These are phyloP conservation scores for Anoncus sp. DNA, from an alignment of 2,888 invertebrate species.

Conservation along the genomic window DNA sequence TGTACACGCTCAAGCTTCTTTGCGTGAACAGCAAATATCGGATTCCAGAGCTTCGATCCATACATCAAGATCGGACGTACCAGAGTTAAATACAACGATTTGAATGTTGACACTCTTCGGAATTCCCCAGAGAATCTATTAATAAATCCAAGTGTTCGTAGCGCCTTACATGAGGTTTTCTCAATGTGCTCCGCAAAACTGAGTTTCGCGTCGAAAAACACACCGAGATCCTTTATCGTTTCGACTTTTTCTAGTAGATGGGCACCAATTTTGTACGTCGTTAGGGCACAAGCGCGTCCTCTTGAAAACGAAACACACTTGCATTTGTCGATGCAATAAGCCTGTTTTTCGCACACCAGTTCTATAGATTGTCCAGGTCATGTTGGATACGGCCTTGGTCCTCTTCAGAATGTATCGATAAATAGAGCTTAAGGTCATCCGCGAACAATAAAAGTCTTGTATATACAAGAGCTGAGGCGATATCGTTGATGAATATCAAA, in stretches of 20 bases:
- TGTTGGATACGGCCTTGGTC: neutral
- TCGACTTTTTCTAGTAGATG: neutral
- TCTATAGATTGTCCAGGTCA: conserved; percentile 6
- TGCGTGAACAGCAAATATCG: neutral
- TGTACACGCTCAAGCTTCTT: conserved; percentile 3
- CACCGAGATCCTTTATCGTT: neutral
- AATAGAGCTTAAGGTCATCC: conserved; percentile 2
- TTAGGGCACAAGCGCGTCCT: neutral
- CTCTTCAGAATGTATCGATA: neutral
- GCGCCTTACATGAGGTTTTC: neutral
- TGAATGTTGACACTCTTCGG: neutral
- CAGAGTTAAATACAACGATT: neutral
- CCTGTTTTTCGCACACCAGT: neutral
- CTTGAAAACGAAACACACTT: neutral
- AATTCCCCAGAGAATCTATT: conserved; percentile 15
- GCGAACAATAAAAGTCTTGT: conserved; percentile 1
- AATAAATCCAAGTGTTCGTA: conserved; percentile 4
- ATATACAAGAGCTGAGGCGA: neutral
- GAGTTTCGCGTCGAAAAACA: neutral
- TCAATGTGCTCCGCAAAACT: conserved; percentile 5
- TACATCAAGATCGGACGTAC: conserved; percentile 6
- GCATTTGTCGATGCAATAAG: neutral
- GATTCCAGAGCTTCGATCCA: conserved; percentile 8
- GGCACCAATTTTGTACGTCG: neutral
- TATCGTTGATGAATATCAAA: conserved; percentile 3